A percentile compares a stretch with the other conserved stretches of the same genome.
These are phyloP conservation scores for Selene dorsalis DNA, from an alignment of 2,797 vertebrate species.

Conservation along the genomic window DNA sequence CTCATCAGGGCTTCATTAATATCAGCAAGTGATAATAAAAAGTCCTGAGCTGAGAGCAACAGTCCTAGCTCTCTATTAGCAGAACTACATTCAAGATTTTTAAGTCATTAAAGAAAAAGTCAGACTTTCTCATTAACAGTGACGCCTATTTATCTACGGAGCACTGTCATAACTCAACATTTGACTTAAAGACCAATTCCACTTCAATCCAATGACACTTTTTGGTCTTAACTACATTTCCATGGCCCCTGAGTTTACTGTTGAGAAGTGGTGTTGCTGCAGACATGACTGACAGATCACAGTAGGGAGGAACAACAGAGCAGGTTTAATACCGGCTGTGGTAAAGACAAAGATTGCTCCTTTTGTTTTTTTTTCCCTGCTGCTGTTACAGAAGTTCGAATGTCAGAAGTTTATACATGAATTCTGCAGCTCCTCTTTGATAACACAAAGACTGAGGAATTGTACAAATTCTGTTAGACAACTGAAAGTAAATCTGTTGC, in stretches of 20 bases:
- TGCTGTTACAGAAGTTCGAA: constrained; percentile 12
- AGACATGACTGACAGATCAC: constrained; percentile 45
- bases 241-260: constrained; percentile 26
- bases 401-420: constrained; percentile 22
- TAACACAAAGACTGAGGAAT: constrained; percentile 19
- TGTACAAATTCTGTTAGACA: not conserved
- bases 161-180: constrained; percentile 2
- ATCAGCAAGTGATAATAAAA: constrained; percentile 16
- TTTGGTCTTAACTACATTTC: constrained; percentile 18
- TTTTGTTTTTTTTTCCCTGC: constrained; percentile 24
- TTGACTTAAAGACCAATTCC: constrained; percentile 23
- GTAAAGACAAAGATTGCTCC: constrained; percentile 29
- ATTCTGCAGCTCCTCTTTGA: constrained; percentile 17
- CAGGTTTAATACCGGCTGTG: constrained; percentile 15
- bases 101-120: constrained; percentile 13
- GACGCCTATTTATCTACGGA: constrained; percentile 1
- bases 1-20: constrained; percentile 4
- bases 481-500: not conserved
- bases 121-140: constrained; percentile 9
- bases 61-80: not conserved
- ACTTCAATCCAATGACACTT: constrained; percentile 30
- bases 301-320: constrained; percentile 46
- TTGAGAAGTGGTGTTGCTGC: constrained; percentile 29
- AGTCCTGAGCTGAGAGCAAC: constrained; percentile 18
- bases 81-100: constrained; percentile 17